Evolutionary conservation across 2,888 invertebrate species (phyloP).

Genomic region (Thymelicus acteon): DNA sequence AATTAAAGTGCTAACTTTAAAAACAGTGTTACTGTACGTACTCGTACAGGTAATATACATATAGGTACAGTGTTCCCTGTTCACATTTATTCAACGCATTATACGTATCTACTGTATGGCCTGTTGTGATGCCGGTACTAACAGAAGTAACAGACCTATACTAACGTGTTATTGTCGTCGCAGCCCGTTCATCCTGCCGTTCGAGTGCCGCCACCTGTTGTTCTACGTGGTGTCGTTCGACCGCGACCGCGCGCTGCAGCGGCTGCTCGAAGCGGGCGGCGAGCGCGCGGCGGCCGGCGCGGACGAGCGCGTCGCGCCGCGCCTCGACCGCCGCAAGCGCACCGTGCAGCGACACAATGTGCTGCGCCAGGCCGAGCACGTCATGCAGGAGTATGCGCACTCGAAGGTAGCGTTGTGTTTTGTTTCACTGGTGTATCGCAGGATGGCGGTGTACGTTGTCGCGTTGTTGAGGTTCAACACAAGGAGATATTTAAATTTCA

Average conservation of each 20-base stretch:
- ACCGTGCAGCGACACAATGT: conserved; percentile 96
- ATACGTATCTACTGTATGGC: too few species aligned
- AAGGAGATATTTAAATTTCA: too few species aligned
- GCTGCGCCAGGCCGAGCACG: conserved; percentile 97
- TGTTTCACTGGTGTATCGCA: too few species aligned
- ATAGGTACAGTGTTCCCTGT: too few species aligned
- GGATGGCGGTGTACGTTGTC: too few species aligned
- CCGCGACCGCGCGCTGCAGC: conserved; percentile 97
- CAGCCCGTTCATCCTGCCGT: conserved; percentile 98
- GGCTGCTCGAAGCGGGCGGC: conserved; percentile 96
- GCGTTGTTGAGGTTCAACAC: too few species aligned
- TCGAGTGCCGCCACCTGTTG: conserved; percentile 97
- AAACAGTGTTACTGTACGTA: too few species aligned
- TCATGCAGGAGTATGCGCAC: conserved; percentile 96
- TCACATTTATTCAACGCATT: too few species aligned
- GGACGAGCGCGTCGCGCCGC: conserved; percentile 94
- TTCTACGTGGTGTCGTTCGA: conserved; percentile 99
- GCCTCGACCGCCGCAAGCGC: conserved; percentile 96
- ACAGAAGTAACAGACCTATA: neutral
- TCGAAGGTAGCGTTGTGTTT: conserved; percentile 83
- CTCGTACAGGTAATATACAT: too few species aligned
- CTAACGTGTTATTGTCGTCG: neutral
- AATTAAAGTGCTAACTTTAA: too few species aligned
- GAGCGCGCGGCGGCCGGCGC: conserved; percentile 86
- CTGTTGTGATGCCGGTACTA: too few species aligned